These are phyloP conservation scores for Paraescarpia echinospica DNA, from an alignment of 1,140 invertebrate genomes.

Conservation along the genomic window DNA sequence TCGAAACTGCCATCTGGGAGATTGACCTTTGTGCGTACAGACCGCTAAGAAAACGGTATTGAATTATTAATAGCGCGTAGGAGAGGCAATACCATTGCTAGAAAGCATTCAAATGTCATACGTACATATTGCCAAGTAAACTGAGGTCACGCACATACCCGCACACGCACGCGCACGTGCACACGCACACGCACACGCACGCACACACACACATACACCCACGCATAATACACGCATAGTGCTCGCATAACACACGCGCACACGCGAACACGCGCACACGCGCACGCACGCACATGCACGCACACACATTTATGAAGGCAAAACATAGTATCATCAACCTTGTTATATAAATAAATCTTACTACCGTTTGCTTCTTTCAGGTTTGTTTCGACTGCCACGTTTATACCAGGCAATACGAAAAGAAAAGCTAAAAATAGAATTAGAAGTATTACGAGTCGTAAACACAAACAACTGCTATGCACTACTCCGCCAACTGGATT, in stretches of 20 bases:
- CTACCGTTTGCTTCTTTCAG: slow-evolving; percentile 7
- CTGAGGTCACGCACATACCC: not conserved
- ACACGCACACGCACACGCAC: not conserved
- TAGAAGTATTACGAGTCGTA: slow-evolving; percentile 14
- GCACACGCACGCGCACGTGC: not conserved
- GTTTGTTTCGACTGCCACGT: slow-evolving; percentile 20
- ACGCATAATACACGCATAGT: too few relatives aligned
- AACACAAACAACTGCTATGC: slow-evolving; percentile 27
- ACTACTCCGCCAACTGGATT: slow-evolving; percentile 26
- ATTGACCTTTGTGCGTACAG: not conserved
- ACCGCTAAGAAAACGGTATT: not conserved
- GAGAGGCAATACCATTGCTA: not conserved
- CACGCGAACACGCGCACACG: not conserved
- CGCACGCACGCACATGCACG: not conserved
- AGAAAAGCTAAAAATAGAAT: slow-evolving; percentile 20
- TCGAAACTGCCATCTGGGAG: not conserved
- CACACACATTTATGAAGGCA: not conserved
- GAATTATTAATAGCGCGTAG: not conserved
- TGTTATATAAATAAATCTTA: not conserved
- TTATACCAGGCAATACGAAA: slow-evolving; percentile 11
- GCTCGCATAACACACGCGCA: not conserved
- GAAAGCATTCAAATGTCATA: not conserved
- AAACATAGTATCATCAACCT: not conserved
- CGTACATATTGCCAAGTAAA: not conserved
- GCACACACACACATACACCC: not conserved